These are phyloP conservation scores for Drosophila ercepeae DNA, from an alignment of 1,140 invertebrate species.

Conservation along the genomic window DNA sequence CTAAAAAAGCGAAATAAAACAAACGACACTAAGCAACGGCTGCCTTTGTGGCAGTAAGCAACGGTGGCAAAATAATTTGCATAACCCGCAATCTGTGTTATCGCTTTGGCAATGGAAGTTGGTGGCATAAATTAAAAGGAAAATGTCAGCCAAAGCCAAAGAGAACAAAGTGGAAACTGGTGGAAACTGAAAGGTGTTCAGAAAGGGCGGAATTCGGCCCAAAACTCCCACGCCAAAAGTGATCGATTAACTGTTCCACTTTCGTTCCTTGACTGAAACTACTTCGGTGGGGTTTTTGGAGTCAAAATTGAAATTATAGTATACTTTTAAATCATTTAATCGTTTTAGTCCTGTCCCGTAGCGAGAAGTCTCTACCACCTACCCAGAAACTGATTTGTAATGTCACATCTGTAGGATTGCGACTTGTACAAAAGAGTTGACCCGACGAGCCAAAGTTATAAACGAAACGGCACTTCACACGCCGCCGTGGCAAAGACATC, in stretches of 20 bases:
- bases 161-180: background rate
- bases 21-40: conserved; percentile 1
- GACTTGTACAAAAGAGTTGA: conserved; percentile 27
- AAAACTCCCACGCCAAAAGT: conserved; percentile 27
- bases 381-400: conserved; percentile 31
- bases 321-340: no score
- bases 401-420: conserved; percentile 42
- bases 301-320: no score
- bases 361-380: background rate
- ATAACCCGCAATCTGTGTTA: conserved; percentile 56
- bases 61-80: conserved; percentile 68
- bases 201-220: conserved; percentile 1
- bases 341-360: no score
- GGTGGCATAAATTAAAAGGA: conserved; percentile 60
- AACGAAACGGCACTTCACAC: conserved; percentile 68
- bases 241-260: conserved; percentile 2
- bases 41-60: conserved; percentile 4
- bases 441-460: conserved; percentile 29
- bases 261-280: no score
- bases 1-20: background rate
- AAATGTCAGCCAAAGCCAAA: conserved; percentile 47
- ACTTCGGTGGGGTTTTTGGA: no score
- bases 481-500: conserved; percentile 69
- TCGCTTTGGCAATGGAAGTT: conserved; percentile 24
- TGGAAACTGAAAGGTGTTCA: background rate